Percentiles rank a stretch among this genome's conserved stretches.
Evolutionary conservation across 2,113 vertebrate species (phyloP).

Genomic region (Stigmatopora argus): DNA sequence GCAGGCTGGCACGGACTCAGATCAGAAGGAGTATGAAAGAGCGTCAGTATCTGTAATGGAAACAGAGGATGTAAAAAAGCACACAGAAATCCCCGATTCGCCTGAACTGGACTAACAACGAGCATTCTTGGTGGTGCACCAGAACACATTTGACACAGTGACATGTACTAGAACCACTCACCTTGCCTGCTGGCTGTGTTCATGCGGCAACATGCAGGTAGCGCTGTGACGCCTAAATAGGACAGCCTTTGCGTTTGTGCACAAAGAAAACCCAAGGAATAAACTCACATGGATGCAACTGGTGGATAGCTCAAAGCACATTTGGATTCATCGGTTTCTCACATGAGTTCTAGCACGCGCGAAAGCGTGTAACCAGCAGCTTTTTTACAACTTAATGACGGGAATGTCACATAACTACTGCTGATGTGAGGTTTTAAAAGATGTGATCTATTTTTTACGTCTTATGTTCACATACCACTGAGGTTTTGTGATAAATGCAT

Average conservation of each 20-base stretch:
- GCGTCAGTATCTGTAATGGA: slow-evolving; percentile 1
- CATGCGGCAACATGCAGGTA: slow-evolving; percentile 7
- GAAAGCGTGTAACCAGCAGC: slow-evolving; percentile 59
- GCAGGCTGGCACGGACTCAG: slow-evolving; percentile 7
- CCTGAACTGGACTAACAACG: slow-evolving; percentile 53
- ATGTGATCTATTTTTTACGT: slow-evolving; percentile 22
- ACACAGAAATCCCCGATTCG: slow-evolving; percentile 42
- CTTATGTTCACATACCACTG: slow-evolving; percentile 15
- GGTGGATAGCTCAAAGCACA: slow-evolving; percentile 39
- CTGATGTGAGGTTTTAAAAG: slow-evolving; percentile 15
- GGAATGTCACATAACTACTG: slow-evolving; percentile 22
- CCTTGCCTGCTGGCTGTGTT: slow-evolving; percentile 21
- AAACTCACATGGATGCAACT: neutral
- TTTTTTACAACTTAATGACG: slow-evolving; percentile 28
- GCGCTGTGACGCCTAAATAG: slow-evolving; percentile 10
- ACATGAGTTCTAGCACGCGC: slow-evolving; percentile 33
- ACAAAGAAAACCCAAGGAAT: slow-evolving; percentile 23
- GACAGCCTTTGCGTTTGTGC: slow-evolving; percentile 46
- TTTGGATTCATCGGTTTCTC: slow-evolving; percentile 25
- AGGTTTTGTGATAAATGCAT: slow-evolving; percentile 8
- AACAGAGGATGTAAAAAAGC: slow-evolving; percentile 16
- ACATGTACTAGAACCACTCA: slow-evolving; percentile 2
- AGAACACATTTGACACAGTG: neutral
- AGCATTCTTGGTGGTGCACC: slow-evolving; percentile 14
- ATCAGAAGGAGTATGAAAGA: slow-evolving; percentile 3